phyloP scores from a whole-genome alignment of 2,797 vertebrate species.

The Coracias cyanogaster region DNA sequence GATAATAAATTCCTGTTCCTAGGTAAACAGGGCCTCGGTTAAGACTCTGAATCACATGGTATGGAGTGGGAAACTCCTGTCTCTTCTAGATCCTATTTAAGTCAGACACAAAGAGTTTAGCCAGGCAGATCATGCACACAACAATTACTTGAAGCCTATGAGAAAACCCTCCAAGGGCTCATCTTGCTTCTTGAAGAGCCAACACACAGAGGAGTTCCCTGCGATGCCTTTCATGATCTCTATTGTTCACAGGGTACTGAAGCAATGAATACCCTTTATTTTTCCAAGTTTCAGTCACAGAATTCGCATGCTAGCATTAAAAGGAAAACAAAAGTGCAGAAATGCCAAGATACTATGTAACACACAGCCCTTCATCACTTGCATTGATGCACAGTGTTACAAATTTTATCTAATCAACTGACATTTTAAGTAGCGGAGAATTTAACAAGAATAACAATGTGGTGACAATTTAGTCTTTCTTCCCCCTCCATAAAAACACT shows the following conservation, averaged over 20 bases:
- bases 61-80: neutral
- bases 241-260: conserved; percentile 13
- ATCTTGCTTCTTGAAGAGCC: conserved; percentile 48
- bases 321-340: conserved; percentile 67
- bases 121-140: conserved; percentile 62
- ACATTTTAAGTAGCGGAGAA: conserved; percentile 76
- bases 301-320: conserved; percentile 42
- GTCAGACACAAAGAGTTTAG: conserved; percentile 45
- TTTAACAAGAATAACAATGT: conserved; percentile 81
- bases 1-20: neutral
- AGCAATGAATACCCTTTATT: conserved; percentile 62
- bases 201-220: conserved; percentile 54
- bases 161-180: conserved; percentile 39
- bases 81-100: neutral
- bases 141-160: conserved; percentile 54
- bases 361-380: conserved; percentile 64
- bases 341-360: conserved; percentile 59
- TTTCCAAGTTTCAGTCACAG: conserved; percentile 48
- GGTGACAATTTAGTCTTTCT: conserved; percentile 79
- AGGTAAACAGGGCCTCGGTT: neutral
- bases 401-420: conserved; percentile 79
- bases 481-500: conserved; percentile 80
- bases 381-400: conserved; percentile 55
- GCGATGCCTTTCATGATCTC: conserved; percentile 55
- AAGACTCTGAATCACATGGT: neutral